Evolutionary conservation across 2,888 invertebrate species (phyloP), one percentile per base, ranked within the genome.

Genomic region (Iphiclides podalirius): DNA sequence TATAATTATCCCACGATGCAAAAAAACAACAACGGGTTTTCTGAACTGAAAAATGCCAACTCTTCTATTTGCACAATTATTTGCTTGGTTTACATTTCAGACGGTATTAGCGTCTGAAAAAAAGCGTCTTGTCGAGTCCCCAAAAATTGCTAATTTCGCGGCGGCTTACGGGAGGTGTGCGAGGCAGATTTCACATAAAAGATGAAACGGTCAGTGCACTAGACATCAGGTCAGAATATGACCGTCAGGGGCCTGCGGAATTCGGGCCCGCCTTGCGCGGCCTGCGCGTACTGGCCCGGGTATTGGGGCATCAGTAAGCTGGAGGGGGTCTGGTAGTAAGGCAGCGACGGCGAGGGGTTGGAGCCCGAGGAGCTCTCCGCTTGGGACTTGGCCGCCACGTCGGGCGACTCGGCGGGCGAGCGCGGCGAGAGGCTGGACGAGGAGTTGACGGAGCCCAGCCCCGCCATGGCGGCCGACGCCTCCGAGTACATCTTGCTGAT

Each of bases 171-270:
- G n/a, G n/a, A n/a, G n/a, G n/a, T n/a, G n/a, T n/a, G n/a, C n/a
- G n/a, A n/a, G n/a, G n/a, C n/a, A n/a, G n/a, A n/a, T n/a, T n/a
- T n/a, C n/a, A n/a, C n/a, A n/a, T n/a, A n/a, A 53, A 63, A 64
- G 57, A 20, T 9, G 4, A 26, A n/a, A 26, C 8, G 26, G 26
- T 26, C 9, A 7, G 1, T 26, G 9, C 3, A 51, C 63, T 78
- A 83, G 31, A 64, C 70, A 69, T 93, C 93, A 90, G 93, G 94
- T 94, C 94, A 95, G 90, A 94, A 94, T 91, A 94, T 93, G 64
- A 94, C 94, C 40, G 94, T 93, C 12, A 94, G 79, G 1, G 94
- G 94, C 71, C 94, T 89, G 63, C 94, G 85, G 73, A 94, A 94
- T 73, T 94, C 94, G 36, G 91, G 87, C 20, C 92, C 92, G 3